A percentile compares a stretch with the other conserved stretches of the same genome.
These are phyloP conservation scores for Drosophila greeni DNA, from an alignment of 2,888 invertebrate genomes.

Conservation along the genomic window DNA sequence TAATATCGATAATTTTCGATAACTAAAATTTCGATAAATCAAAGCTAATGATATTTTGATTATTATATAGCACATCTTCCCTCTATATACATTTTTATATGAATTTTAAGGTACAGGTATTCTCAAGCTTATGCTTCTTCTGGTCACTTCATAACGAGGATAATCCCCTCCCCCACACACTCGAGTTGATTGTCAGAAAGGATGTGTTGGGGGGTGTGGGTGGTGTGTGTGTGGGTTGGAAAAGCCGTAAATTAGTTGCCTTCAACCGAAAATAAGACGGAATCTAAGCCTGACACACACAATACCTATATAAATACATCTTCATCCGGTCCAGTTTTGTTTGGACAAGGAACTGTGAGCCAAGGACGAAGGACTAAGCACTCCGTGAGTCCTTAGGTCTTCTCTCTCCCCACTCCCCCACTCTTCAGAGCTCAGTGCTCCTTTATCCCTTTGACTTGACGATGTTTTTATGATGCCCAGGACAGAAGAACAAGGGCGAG, in stretches of 20 bases:
- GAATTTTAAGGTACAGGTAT: background rate
- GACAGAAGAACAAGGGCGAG: conserved; percentile 13
- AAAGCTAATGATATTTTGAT: background rate
- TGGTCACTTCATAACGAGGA: conserved; percentile 18
- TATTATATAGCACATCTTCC: background rate
- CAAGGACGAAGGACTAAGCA: conserved; percentile 16
- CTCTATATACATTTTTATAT: background rate
- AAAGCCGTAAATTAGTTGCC: conserved; percentile 57
- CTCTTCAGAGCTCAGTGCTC: conserved; percentile 5
- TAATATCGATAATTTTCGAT: background rate
- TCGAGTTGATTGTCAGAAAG: conserved; percentile 16
- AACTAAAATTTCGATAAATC: background rate
- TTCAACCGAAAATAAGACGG: conserved; percentile 46
- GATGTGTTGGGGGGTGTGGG: background rate
- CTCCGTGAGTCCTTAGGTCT: conserved; percentile 12
- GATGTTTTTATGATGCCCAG: conserved; percentile 50
- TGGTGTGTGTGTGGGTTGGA: background rate
- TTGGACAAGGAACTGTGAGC: conserved; percentile 6
- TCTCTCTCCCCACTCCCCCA: background rate
- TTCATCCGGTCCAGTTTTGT: conserved; percentile 27
- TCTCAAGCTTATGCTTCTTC: background rate
- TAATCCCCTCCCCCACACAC: background rate
- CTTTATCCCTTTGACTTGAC: conserved; percentile 46
- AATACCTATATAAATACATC: conserved; percentile 15
- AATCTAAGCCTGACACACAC: conserved; percentile 56